Evolutionary conservation across 23 tunicate species (phyloP).

Genomic region (Ciona savignyi): DNA sequence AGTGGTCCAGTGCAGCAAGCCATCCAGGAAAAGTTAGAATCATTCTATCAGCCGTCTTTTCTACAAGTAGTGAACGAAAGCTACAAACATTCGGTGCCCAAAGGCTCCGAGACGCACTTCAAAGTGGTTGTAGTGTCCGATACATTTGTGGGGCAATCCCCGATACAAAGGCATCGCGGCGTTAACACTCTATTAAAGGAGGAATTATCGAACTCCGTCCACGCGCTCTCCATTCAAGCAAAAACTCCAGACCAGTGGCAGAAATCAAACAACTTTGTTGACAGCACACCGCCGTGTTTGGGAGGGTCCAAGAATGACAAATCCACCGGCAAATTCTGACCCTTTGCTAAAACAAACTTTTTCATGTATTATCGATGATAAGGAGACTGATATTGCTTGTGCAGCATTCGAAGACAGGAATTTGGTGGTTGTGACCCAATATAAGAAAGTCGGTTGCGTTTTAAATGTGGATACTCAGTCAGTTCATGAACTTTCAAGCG

Average conservation of each 20-base stretch:
- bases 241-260: slow-evolving; percentile 91
- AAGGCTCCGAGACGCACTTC: slow-evolving; percentile 80
- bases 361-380: slow-evolving; percentile 3
- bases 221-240: slow-evolving; percentile 86
- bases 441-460: slow-evolving; percentile 45
- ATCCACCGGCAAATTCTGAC: neutral
- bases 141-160: slow-evolving; percentile 40
- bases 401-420: slow-evolving; percentile 47
- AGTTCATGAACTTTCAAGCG: neutral
- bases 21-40: slow-evolving; percentile 42
- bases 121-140: slow-evolving; percentile 57
- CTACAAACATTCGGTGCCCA: slow-evolving; percentile 81
- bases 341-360: slow-evolving; percentile 20
- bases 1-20: slow-evolving; percentile 41
- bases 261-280: slow-evolving; percentile 27
- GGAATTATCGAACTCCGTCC: slow-evolving; percentile 37
- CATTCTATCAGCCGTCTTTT: slow-evolving; percentile 25
- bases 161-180: slow-evolving; percentile 55
- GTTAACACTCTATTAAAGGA: slow-evolving; percentile 37
- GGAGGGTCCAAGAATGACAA: slow-evolving; percentile 34
- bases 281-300: slow-evolving; percentile 62
- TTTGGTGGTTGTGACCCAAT: slow-evolving; percentile 50
- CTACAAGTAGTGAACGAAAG: slow-evolving; percentile 84
- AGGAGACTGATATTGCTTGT: slow-evolving; percentile 25
- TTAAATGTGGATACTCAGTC: slow-evolving; percentile 11